Base-by-base conservation (phyloP, 2,888 invertebrate species). In the Idaea straminata region DNA sequence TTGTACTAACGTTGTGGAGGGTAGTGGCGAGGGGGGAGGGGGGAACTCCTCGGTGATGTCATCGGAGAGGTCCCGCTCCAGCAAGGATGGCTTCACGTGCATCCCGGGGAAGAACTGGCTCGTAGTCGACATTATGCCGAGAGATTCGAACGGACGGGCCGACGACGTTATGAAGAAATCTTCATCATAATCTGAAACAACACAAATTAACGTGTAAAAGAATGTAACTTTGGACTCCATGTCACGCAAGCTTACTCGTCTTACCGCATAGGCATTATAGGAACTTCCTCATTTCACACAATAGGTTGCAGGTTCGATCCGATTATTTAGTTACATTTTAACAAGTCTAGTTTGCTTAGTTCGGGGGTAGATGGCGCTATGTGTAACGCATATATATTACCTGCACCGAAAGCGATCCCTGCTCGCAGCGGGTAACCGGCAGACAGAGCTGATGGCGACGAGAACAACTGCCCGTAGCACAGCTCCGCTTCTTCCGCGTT, bases 141-240 rank as follows among this genome's bases (percentile, higher is more conserved):
- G 90, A 72, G 93, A 93, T 83, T 96, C 95, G 86, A 96, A 96
- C n/a, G 96, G 96, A 65, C 95, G 94, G 69, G 95, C 94, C 47
- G 96, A 95, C 68, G 96, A 95, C 74, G 95, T 95, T 74, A 96
- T 95, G 87, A 94, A 96, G 86, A 96, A 96, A 77, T 96, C 96
- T 72, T 95, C 95, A 77, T 95, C 89, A 81, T 93, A 91, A 76
- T 92, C 94, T 94, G 82, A n/a, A 35, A 58, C 13, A 47, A 4
- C 13, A 47, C 10, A 47, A 10, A 47, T 6, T 47, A 47, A 47
- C 13, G 62, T 57, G 34, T 34, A 34, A 35, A 35, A 65, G 47
- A 47, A 10, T 10, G 13, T 13, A 13, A 47, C 47, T 36, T 25
- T 2, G 25, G 25, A 25, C 25, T 25, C 3, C 25, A 25, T 25